Evolutionary conservation across 2,888 invertebrate genomes (phyloP).

Genomic region (Spisula solida): DNA sequence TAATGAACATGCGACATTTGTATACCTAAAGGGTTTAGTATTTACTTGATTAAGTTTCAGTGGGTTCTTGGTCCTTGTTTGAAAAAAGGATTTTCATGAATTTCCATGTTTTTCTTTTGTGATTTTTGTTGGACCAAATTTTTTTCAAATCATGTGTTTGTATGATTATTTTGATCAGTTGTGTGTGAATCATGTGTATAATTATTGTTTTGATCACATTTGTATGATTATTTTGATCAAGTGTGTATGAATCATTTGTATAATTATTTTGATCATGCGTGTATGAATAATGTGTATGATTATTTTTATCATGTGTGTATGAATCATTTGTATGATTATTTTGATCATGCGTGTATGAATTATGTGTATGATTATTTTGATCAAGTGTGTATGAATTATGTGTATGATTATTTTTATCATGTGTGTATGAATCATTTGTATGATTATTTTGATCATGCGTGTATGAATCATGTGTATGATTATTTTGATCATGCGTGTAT

Average conservation of each 20-base stretch:
- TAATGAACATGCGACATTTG: too few species aligned
- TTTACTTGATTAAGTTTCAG: too few species aligned
- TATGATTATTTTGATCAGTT: not conserved
- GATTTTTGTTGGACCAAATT: constrained; percentile 1
- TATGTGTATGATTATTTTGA: not conserved
- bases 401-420: not conserved
- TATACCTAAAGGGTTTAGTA: too few species aligned
- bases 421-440: not conserved
- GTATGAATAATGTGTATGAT: not conserved
- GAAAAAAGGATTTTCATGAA: too few species aligned
- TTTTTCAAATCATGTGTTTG: constrained; percentile 10
- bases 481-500: not conserved
- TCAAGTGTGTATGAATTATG: not conserved
- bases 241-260: constrained; percentile 1
- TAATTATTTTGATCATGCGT: not conserved
- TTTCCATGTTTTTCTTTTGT: not conserved
- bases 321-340: not conserved
- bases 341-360: too few species aligned
- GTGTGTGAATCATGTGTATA: not conserved
- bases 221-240: not conserved
- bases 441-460: not conserved
- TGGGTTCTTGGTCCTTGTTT: too few species aligned
- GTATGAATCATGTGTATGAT: not conserved
- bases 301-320: not conserved
- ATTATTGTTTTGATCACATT: not conserved